phyloP scores from a whole-genome alignment of 2,888 invertebrate species.

The Pristionchus fissidentatus region DNA sequence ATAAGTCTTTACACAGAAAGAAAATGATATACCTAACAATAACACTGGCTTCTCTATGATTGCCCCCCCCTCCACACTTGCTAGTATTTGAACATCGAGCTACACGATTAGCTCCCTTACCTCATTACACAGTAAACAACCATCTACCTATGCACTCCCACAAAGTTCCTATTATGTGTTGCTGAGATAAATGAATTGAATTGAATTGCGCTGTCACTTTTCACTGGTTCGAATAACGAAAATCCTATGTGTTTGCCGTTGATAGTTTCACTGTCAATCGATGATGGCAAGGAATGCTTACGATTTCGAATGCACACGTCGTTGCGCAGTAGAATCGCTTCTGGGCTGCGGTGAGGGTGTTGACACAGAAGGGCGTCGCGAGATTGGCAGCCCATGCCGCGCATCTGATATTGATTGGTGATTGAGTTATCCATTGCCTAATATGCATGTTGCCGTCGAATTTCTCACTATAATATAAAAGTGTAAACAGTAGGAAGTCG shows the following conservation, averaged over 20 bases:
- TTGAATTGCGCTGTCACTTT: not conserved
- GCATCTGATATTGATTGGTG: not conserved
- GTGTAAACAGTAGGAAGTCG: not conserved
- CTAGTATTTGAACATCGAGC: too few species aligned
- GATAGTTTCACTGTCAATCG: not conserved
- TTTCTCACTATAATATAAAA: not conserved
- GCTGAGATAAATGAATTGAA: not conserved
- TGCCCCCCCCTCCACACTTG: too few species aligned
- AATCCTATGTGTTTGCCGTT: not conserved
- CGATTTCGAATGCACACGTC: slow-evolving; percentile 17
- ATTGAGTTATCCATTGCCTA: not conserved
- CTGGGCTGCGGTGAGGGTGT: not conserved
- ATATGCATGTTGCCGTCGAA: not conserved
- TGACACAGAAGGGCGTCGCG: slow-evolving; percentile 20
- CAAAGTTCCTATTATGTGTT: too few species aligned
- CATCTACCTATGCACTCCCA: too few species aligned
- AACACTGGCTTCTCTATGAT: not conserved
- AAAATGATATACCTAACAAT: too few species aligned
- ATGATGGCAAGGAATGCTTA: not conserved
- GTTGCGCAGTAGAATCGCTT: not conserved
- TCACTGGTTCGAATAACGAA: not conserved
- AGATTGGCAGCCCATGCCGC: not conserved
- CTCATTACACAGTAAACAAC: too few species aligned
- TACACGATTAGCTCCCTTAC: too few species aligned
- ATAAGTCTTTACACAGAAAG: not conserved